Conservation (phyloP, 2,113 vertebrate genomes). For the Cepphus grylle region DNA sequence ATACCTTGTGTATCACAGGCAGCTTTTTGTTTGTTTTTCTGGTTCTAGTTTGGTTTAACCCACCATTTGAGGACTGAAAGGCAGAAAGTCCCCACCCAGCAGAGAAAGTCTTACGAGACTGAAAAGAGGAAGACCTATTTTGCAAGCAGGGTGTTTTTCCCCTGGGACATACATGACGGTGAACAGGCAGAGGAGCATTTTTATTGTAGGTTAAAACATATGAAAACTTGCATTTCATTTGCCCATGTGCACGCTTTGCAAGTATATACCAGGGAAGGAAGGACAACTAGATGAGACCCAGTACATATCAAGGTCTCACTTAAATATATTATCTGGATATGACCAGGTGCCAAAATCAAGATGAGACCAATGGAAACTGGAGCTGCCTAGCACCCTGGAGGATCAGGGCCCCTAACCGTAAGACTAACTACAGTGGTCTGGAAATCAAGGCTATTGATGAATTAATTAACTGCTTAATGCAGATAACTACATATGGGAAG, state of each 20-base stretch:
- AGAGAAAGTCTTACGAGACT: conserved; percentile 1
- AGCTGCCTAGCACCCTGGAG: neutral
- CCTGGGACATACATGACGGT: neutral
- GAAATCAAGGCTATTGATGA: neutral
- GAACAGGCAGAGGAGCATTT: neutral
- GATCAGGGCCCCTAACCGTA: neutral
- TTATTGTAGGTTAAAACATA: neutral
- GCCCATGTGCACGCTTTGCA: neutral
- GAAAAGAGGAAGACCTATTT: conserved; percentile 24
- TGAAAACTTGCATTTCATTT: neutral
- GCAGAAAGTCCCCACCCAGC: conserved; percentile 13
- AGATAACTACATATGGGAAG: neutral
- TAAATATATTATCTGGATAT: neutral
- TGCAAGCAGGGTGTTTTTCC: neutral
- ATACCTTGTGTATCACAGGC: neutral
- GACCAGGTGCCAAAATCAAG: neutral
- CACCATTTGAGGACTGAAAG: neutral
- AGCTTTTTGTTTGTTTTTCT: neutral
- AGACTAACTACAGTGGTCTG: neutral
- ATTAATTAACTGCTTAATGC: neutral
- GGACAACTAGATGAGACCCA: neutral
- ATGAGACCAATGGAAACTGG: neutral
- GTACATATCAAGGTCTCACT: neutral
- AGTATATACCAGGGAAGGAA: neutral
- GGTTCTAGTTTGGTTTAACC: neutral